phyloP scores from a whole-genome alignment of 2,888 invertebrate species.

The Tachina grossa region DNA sequence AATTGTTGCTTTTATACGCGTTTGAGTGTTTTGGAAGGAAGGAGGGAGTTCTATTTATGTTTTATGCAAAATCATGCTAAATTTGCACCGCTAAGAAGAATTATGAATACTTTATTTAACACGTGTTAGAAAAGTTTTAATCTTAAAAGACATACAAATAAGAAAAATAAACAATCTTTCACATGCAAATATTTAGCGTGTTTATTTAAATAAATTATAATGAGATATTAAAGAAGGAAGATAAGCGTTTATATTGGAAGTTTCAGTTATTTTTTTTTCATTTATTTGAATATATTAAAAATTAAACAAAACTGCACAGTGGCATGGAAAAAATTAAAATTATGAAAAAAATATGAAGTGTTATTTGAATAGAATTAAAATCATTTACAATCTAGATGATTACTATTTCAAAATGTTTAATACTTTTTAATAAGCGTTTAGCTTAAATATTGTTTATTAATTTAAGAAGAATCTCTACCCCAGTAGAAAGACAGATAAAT shows the following conservation, averaged over 20 bases:
- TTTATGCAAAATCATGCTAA: conserved; percentile 2
- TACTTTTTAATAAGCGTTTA: too few species aligned
- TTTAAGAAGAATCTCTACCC: too few species aligned
- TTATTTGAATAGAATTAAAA: too few species aligned
- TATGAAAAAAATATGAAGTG: too few species aligned
- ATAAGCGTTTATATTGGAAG: background rate
- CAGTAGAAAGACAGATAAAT: too few species aligned
- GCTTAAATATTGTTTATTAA: background rate
- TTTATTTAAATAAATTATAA: conserved; percentile 10
- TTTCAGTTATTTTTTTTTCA: background rate
- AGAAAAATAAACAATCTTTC: background rate
- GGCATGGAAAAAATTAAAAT: too few species aligned
- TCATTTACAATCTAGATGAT: too few species aligned
- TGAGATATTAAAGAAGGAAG: conserved; percentile 9
- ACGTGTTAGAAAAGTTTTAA: conserved; percentile 3
- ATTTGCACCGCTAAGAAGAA: background rate
- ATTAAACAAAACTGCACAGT: too few species aligned
- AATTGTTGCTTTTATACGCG: background rate
- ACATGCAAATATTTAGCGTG: background rate
- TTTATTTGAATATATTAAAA: background rate
- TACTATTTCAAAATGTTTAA: too few species aligned
- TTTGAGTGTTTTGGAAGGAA: background rate
- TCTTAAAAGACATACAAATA: background rate
- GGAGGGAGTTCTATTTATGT: conserved; percentile 9
- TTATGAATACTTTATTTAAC: background rate